Conservation (phyloP, 2,797 vertebrate species). For the Siniperca undulata region DNA sequence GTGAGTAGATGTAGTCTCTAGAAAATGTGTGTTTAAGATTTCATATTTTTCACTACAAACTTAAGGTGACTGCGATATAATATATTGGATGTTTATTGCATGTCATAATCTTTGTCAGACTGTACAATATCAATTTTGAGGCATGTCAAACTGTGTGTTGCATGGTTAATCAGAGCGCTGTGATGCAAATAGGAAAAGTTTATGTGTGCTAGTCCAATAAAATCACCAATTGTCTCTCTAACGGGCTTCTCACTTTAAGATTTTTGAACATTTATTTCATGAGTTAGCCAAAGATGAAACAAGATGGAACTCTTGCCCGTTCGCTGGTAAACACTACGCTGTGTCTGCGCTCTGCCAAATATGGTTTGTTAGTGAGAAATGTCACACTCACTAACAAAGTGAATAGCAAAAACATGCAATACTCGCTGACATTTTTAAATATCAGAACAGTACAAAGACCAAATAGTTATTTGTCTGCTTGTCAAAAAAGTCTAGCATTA, state of each 20-base stretch:
- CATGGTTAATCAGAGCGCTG: neutral
- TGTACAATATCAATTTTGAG: neutral
- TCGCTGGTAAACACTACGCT: no score
- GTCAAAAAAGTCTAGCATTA: no score
- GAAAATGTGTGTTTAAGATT: neutral
- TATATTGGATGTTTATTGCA: neutral
- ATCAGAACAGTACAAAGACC: no score
- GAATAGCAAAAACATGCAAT: no score
- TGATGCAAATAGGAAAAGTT: neutral
- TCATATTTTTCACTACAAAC: no score
- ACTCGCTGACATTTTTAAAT: no score
- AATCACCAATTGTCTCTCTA: neutral
- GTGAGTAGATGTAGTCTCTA: neutral
- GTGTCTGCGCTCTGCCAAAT: no score
- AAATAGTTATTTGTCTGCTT: no score
- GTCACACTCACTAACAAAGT: no score
- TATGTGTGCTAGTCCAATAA: neutral
- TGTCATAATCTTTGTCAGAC: neutral
- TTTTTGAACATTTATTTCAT: neutral
- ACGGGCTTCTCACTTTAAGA: neutral
- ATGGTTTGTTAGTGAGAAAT: no score
- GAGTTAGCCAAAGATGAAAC: neutral
- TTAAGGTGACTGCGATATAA: neutral
- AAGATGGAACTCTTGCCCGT: neutral
- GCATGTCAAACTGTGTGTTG: neutral